Base-by-base conservation (phyloP, 2,797 vertebrate genomes). In the Sarcoramphus papa region DNA sequence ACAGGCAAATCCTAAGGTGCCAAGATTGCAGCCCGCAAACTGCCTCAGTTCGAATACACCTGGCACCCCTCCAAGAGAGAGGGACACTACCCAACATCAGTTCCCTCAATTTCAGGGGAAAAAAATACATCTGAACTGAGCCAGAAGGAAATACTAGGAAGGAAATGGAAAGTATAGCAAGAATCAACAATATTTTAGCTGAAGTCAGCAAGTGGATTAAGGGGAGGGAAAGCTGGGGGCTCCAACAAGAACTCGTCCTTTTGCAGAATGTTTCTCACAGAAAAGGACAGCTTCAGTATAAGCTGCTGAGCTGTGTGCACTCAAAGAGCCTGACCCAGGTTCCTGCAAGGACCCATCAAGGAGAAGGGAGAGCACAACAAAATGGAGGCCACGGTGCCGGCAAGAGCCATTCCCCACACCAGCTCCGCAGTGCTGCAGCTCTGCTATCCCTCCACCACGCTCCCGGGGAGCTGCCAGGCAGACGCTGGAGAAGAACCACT, bases 381-480 rank as follows among this genome's bases (percentile, higher is more conserved):
- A 62, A n/a, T 2, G 8, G 24, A 90, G 74, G 40, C 43, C 33
- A 20, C 14, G 10, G 41, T 7, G 45, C 50, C 12, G 3, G 57
- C 62, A 53, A 25, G n/a, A 63, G 33, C 56, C 3, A 2, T 19
- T 51, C 59, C 59, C 40, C 10, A 1, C 18, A 7, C 27, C 16
- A 21, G 0, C 20, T 7, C 53, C 0, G 0, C 0, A 0, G 9
- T 10, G 65, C 76, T 82, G 50, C 41, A 70, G 75, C 40, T 74
- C 67, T 64, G 62, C 57, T 68, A 4, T 12, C 21, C 60, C 45
- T 50, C 33, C 13, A 5, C 21, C 27, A 37, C 1, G 1, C 59
- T 40, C 25, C 43, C 9, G 4, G 21, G 31, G 50, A 81, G 51
- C 75, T 50, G 62, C 54, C 59, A 69, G 69, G 28, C 77, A 67